Evolutionary conservation across 2,888 invertebrate species (phyloP).

Genomic region (Agrochola macilenta): DNA sequence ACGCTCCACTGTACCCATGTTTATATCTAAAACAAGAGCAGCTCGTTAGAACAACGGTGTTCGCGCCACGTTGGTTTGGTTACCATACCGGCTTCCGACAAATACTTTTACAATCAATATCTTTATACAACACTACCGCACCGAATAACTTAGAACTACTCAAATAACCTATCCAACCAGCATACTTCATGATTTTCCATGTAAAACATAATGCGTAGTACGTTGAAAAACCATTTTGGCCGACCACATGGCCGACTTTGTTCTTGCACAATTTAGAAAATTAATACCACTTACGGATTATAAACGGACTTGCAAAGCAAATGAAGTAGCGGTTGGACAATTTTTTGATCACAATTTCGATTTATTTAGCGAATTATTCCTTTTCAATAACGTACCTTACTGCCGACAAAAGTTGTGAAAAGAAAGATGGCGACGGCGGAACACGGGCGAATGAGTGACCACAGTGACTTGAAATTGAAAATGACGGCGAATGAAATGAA

Average conservation of each 20-base stretch:
- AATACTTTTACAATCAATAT: slow-evolving; percentile 53
- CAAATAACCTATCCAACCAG: slow-evolving; percentile 43
- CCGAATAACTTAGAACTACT: slow-evolving; percentile 53
- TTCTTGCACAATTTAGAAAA: slow-evolving; percentile 63
- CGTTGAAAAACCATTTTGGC: slow-evolving; percentile 77
- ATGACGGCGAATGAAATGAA: slow-evolving; percentile 63
- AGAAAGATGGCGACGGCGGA: slow-evolving; percentile 87
- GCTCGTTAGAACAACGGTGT: slow-evolving; percentile 65
- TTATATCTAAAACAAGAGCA: slow-evolving; percentile 82
- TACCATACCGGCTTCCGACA: slow-evolving; percentile 75
- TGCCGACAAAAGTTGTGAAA: slow-evolving; percentile 86
- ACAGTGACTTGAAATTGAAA: slow-evolving; percentile 57
- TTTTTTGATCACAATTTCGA: slow-evolving; percentile 63
- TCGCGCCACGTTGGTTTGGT: slow-evolving; percentile 87
- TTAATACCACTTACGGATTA: slow-evolving; percentile 63
- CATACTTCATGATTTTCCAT: slow-evolving; percentile 66
- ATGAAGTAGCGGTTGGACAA: slow-evolving; percentile 51
- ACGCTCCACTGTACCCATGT: slow-evolving; percentile 92
- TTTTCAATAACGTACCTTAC: slow-evolving; percentile 84
- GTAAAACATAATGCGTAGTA: slow-evolving; percentile 89
- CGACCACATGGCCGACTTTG: slow-evolving; percentile 86
- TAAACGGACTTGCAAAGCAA: slow-evolving; percentile 54
- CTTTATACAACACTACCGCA: slow-evolving; percentile 46
- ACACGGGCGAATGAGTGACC: slow-evolving; percentile 69
- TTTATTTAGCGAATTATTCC: slow-evolving; percentile 70